Evolutionary conservation across 2,797 vertebrate species (phyloP).

Genomic region (Ara ararauna): DNA sequence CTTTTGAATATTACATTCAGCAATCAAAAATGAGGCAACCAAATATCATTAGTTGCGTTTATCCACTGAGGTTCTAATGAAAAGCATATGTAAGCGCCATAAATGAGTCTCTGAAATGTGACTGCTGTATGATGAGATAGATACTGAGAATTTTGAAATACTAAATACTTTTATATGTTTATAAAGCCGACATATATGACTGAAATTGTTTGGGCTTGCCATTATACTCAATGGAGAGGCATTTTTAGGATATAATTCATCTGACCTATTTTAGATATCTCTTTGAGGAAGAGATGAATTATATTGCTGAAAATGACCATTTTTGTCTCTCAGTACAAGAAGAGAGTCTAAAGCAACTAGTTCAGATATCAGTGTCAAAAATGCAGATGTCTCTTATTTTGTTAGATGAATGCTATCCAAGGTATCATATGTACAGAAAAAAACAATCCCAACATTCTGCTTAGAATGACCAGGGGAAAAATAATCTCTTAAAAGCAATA

Average conservation of each 20-base stretch:
- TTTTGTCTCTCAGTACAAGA: neutral
- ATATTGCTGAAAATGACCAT: neutral
- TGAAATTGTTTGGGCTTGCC: neutral
- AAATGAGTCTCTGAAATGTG: neutral
- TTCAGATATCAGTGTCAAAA: neutral
- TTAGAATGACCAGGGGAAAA: neutral
- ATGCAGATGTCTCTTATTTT: neutral
- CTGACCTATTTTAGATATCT: neutral
- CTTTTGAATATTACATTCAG: neutral
- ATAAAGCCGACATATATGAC: neutral
- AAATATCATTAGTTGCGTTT: neutral
- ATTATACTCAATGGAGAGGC: neutral
- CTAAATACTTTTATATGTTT: neutral
- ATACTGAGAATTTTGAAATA: neutral
- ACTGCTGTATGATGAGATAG: neutral
- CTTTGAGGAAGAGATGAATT: neutral
- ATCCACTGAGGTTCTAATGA: neutral
- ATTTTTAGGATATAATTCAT: neutral
- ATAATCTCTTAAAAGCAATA: neutral
- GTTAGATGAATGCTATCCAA: neutral
- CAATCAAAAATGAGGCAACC: neutral
- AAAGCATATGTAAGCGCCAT: neutral
- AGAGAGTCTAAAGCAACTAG: neutral
- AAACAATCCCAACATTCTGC: neutral
- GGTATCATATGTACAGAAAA: neutral